These are phyloP conservation scores for Proteles cristata DNA, from an alignment of 2,113 vertebrate species.

Conservation along the genomic window DNA sequence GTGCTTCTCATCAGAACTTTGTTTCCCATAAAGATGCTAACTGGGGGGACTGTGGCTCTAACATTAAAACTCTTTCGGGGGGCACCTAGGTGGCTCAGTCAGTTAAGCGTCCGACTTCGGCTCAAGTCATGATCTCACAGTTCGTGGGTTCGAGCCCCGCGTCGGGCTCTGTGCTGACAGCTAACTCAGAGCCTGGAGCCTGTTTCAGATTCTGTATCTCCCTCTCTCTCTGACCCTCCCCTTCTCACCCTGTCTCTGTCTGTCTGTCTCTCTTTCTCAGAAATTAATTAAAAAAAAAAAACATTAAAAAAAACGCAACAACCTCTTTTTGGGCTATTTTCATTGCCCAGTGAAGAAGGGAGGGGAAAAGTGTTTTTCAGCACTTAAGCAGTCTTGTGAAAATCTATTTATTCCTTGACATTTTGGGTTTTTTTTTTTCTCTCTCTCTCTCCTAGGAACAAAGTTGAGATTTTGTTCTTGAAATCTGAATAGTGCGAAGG, in stretches of 20 bases:
- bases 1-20: neutral
- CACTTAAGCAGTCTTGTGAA: neutral
- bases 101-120: no score
- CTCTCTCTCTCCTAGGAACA: constrained; percentile 41
- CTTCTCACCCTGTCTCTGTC: no score
- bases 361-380: constrained; percentile 9
- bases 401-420: neutral
- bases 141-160: no score
- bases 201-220: no score
- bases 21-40: constrained; percentile 31
- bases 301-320: no score
- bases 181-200: no score
- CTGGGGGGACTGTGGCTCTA: neutral
- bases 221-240: no score
- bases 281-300: no score
- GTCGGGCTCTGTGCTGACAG: no score
- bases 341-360: neutral
- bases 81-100: no score
- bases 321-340: neutral
- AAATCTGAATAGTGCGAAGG: neutral
- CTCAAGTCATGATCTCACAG: no score
- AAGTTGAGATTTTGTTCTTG: constrained; percentile 34
- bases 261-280: no score
- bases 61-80: neutral
- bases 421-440: neutral